phyloP scores from a whole-genome alignment of 2,113 vertebrate genomes.

The Sinocyclocheilus rhinocerous region DNA sequence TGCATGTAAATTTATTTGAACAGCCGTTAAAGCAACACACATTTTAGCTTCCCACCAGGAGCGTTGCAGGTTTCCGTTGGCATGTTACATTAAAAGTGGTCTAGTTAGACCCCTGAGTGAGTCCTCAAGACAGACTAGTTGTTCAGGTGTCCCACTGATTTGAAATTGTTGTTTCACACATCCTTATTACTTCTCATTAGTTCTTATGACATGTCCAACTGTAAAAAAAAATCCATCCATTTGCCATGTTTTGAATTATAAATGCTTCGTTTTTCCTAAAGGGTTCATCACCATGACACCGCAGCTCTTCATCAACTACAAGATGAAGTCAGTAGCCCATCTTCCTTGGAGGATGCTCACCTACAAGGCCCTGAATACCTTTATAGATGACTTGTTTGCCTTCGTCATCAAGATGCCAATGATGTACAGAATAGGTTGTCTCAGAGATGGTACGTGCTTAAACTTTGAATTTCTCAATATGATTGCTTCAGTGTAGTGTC shows the following conservation, averaged over 20 bases:
- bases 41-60: neutral
- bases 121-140: neutral
- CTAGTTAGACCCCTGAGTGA: neutral
- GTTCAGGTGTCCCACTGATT: neutral
- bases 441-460: conserved; percentile 83
- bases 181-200: neutral
- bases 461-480: neutral
- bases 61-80: neutral
- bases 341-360: conserved; percentile 97
- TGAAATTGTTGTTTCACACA: neutral
- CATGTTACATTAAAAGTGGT: neutral
- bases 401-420: conserved; percentile 98
- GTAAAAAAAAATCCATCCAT: no score
- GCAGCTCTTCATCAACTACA: conserved; percentile 97
- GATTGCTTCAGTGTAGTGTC: neutral
- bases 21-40: neutral
- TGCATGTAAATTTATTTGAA: neutral
- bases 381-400: conserved; percentile 95
- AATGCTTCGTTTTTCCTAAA: conserved; percentile 36
- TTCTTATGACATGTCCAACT: neutral
- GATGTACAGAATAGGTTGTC: conserved; percentile 97
- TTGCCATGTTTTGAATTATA: neutral
- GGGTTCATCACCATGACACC: conserved; percentile 96
- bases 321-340: conserved; percentile 95
- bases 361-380: conserved; percentile 96